phyloP scores from a whole-genome alignment of 2,797 vertebrate species.

The Xenopus petersii region DNA sequence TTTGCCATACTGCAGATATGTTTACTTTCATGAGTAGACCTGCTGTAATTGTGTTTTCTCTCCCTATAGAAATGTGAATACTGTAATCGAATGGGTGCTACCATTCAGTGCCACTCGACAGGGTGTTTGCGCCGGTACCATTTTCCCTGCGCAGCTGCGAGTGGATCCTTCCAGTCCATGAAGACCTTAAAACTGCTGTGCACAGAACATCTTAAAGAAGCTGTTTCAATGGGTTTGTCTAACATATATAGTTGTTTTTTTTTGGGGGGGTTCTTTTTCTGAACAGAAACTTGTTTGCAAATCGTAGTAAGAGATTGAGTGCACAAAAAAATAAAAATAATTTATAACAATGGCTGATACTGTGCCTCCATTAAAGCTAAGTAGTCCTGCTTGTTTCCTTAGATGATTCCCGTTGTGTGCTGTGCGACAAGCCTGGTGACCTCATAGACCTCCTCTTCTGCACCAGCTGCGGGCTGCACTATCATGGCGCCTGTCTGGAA shows the following conservation, averaged over 20 bases:
- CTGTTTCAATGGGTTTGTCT: conserved; percentile 80
- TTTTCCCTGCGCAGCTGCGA: conserved; percentile 91
- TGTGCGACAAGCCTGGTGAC: conserved; percentile 83
- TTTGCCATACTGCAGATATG: neutral
- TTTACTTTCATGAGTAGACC: too few relatives aligned
- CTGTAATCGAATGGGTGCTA: conserved; percentile 91
- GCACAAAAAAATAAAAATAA: too few relatives aligned
- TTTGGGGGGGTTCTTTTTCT: too few relatives aligned
- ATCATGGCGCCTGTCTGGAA: conserved; percentile 89
- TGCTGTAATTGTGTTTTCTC: neutral
- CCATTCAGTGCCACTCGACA: conserved; percentile 85
- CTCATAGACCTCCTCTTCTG: conserved; percentile 85
- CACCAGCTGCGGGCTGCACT: conserved; percentile 92
- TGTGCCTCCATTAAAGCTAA: too few relatives aligned
- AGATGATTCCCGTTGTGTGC: conserved; percentile 85
- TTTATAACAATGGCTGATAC: too few relatives aligned
- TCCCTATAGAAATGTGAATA: conserved; percentile 87
- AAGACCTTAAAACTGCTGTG: conserved; percentile 89
- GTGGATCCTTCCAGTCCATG: conserved; percentile 93
- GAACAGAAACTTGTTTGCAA: too few relatives aligned
- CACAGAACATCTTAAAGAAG: conserved; percentile 85
- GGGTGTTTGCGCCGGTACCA: conserved; percentile 91
- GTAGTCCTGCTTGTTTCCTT: neutral
- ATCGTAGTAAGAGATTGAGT: too few relatives aligned
- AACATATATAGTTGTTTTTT: too few relatives aligned